These are phyloP conservation scores for Cepaea nemoralis DNA, from an alignment of 1,140 invertebrate genomes.

Conservation along the genomic window DNA sequence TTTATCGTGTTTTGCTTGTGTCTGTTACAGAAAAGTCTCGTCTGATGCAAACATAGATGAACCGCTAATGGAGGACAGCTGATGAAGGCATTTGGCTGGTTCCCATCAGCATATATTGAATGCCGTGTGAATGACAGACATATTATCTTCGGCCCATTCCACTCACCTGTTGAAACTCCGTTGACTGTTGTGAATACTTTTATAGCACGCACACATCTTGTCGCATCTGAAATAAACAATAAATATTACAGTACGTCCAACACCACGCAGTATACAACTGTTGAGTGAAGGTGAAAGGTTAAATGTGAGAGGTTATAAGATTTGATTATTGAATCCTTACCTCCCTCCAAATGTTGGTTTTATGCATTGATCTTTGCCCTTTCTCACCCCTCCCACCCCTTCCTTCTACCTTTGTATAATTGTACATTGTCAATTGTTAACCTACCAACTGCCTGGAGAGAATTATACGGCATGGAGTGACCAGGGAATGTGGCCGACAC, in stretches of 20 bases:
- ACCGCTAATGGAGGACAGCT: constrained; percentile 50
- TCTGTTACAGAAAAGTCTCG: constrained; percentile 60
- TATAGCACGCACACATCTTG: background rate
- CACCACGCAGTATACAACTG: background rate
- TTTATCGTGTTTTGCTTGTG: too few species aligned
- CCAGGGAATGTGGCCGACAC: too few species aligned
- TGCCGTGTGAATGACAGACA: background rate
- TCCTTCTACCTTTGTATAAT: too few species aligned
- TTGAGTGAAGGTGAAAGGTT: background rate
- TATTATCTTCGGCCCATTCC: background rate
- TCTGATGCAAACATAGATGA: constrained; percentile 52
- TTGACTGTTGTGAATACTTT: background rate
- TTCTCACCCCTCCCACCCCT: too few species aligned
- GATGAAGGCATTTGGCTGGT: constrained; percentile 22
- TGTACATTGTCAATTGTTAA: too few species aligned
- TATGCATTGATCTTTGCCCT: background rate
- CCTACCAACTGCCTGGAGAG: too few species aligned
- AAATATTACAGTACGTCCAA: background rate
- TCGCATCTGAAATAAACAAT: background rate
- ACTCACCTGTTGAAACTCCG: background rate
- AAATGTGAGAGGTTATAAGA: background rate
- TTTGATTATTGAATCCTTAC: background rate
- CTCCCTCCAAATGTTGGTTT: background rate
- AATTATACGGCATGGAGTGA: too few species aligned
- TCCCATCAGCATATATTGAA: background rate